Evolutionary conservation across 2,113 vertebrate species (phyloP).

Genomic region (Glaucomys volans): DNA sequence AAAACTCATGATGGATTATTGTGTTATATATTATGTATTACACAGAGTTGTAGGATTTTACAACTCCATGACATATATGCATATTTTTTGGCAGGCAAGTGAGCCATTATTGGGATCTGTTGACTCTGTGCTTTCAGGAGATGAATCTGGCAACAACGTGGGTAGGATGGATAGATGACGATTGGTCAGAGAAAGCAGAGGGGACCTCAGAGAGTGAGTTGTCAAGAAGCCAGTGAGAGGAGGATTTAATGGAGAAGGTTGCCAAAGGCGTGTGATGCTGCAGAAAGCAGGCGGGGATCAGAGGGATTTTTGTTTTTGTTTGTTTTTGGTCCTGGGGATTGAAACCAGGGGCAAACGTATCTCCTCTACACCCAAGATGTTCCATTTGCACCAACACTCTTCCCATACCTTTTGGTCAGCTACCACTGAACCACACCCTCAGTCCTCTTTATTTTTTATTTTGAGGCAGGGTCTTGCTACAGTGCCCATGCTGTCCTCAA

Average conservation of each 20-base stretch:
- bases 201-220: background rate
- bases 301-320: background rate
- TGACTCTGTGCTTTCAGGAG: slow-evolving; percentile 34
- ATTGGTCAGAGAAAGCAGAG: slow-evolving; percentile 46
- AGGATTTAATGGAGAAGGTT: background rate
- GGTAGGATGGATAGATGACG: slow-evolving; percentile 21
- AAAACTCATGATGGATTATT: background rate
- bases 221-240: slow-evolving; percentile 58
- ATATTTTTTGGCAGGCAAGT: background rate
- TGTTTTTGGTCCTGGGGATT: no score
- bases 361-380: background rate
- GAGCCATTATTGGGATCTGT: slow-evolving; percentile 18
- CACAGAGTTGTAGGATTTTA: slow-evolving; percentile 2
- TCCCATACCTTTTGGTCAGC: background rate
- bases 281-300: background rate
- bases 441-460: no score
- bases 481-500: no score
- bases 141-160: background rate
- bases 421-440: no score
- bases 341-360: no score
- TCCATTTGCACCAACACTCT: background rate
- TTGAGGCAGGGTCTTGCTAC: no score
- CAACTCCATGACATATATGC: background rate
- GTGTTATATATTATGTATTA: background rate
- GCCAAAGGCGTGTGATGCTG: background rate